Base-by-base conservation (phyloP, 2,797 vertebrate genomes). In the Coilia nasus region DNA sequence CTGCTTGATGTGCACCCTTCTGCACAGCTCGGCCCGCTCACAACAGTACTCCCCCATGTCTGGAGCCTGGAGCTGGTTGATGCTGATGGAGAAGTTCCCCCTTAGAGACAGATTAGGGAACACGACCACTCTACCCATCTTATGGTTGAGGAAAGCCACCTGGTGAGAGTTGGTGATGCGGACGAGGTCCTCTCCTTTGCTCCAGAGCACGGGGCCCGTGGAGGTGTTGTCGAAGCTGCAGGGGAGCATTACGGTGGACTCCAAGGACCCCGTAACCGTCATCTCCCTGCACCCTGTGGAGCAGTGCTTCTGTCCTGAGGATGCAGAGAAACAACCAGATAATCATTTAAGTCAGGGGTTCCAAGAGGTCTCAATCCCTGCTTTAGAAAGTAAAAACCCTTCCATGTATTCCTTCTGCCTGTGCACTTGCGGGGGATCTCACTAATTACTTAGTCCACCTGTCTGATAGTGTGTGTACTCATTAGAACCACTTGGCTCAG, bases 61-160 rank as follows among this genome's bases (percentile, higher is more conserved):
- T 31, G 86, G 88, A 23, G 1, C 0, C 78, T 88, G 85, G 15
- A 92, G 82, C 19, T 56, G 50, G 35, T 86, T 47, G 31, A 92
- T 80, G 15, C 81, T 81, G 67, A 92, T 89, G 67, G 91, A 90
- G 62, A 88, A 91, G 75, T 92, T 91, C 83, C 91, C 90, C 35
- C 7, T 44, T 25, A 6, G 9, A 17, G 83, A 87, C 9, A 88
- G n/a, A 81, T 85, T 60, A 0, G 91, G 91, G 11, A 88, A 91
- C 31, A 83, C 86, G 2, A 59, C 87, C 64, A 91, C 64, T 81
- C 90, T 83, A 21, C 90, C 89, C 19, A 82, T 57, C 44, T 50
- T 87, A 64, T 83, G 86, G 81, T 86, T 84, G 0, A 25, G 21
- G 86, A 91, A 91, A 41, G 9, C 41, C 46, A 90, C 31, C 6